Base-by-base conservation (phyloP, 2,797 vertebrate species). In the Antennarius maculatus region DNA sequence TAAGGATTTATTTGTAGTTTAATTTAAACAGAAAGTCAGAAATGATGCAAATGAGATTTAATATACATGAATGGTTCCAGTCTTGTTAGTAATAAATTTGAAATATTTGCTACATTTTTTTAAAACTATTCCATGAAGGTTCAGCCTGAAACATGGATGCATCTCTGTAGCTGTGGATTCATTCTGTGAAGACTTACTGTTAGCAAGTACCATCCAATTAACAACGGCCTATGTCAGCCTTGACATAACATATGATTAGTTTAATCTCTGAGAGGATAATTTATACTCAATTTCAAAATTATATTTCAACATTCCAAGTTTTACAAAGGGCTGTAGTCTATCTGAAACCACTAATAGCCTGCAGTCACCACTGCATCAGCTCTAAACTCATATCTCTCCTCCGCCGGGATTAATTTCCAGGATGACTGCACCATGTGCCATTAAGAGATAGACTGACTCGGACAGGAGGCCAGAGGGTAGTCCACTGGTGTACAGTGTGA, bases 381-480 rank as follows among this genome's bases (percentile, higher is more conserved):
- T 48, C 48, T 18, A 37, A 62, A 14, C 29, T 61, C 45, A 2
- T 2, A 9, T 42, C 5, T 56, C 5, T 52, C 54, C 46, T 66
- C 61, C 54, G 61, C 61, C 54, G 61, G 51, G 69, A 0, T 62
- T 73, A n/a, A 68, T 69, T 69, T 69, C 17, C 9, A 63, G n/a
- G n/a, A 71, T 53, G 61, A 53, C 49, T 6, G 41, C 46, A 60
- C 39, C 51, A 45, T 43, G 70, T 62, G 51, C 45, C 73, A 79
- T 77, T 70, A 69, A 28, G 66, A 84, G 55, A 73, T 52, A 75
- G 29, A 34, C 42, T 53, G 57, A 58, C 3, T 18, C 28, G 64
- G 58, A 65, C 23, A 48, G n/a, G 29, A 51, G 39, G 61, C 7
- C 39, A 51, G 55, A 60, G 7, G 29, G 42, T 12, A 17, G 43